Conservation (phyloP, 2,797 vertebrate genomes). For the Onychomys torridus region DNA sequence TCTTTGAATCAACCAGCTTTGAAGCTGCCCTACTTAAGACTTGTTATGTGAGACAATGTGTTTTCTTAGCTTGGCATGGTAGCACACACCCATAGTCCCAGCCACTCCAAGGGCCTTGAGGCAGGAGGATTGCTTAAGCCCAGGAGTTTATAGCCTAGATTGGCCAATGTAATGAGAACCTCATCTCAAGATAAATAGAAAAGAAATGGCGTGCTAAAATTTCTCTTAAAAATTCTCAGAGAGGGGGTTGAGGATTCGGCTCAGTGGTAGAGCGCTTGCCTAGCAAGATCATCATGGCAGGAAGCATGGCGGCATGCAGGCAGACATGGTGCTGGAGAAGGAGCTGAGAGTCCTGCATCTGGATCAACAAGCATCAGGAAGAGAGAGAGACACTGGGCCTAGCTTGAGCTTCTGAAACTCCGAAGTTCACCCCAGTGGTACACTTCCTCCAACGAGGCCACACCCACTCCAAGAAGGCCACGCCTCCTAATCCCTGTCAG, state of each 20-base stretch:
- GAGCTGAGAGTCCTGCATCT: neutral
- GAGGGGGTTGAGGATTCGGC: no score
- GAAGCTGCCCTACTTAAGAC: neutral
- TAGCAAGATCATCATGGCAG: neutral
- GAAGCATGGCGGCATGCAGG: neutral
- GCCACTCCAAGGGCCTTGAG: neutral
- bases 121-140: neutral
- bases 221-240: conserved; percentile 45
- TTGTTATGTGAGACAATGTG: neutral
- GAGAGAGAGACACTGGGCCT: neutral
- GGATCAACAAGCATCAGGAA: neutral
- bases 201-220: neutral
- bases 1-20: conserved; percentile 7
- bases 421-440: neutral
- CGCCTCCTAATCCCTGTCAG: neutral
- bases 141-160: neutral
- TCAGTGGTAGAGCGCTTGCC: no score
- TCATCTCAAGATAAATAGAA: neutral
- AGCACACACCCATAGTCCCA: neutral
- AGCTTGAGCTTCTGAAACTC: neutral
- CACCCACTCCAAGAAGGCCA: neutral
- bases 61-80: neutral
- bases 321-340: neutral
- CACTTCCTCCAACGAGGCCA: neutral
- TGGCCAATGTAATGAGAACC: neutral